Conservation (phyloP, 2,888 invertebrate species). For the Branchellion lobata region DNA sequence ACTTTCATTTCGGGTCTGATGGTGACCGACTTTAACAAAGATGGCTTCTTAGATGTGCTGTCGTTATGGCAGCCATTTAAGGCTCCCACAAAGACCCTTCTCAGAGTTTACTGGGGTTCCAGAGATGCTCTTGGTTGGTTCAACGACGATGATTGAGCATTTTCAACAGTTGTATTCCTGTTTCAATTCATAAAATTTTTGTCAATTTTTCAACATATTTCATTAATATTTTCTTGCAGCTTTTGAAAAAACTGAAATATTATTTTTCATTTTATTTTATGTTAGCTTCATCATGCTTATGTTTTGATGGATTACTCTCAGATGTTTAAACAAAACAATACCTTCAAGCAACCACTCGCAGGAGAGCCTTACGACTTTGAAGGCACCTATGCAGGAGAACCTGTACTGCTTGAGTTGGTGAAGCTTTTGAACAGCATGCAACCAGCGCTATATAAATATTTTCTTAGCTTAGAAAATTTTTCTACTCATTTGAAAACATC, state of each 20-base stretch:
- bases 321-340: too few species aligned
- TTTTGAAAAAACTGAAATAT: too few species aligned
- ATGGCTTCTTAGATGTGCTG: slow-evolving; percentile 88
- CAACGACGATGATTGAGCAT: too few species aligned
- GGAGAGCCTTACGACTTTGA: background rate
- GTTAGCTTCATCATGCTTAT: background rate
- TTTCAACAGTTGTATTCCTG: background rate
- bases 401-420: slow-evolving; percentile 32
- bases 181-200: background rate
- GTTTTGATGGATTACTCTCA: background rate
- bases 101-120: slow-evolving; percentile 31
- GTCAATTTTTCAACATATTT: background rate
- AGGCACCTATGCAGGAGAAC: background rate
- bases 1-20: slow-evolving; percentile 11
- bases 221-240: background rate
- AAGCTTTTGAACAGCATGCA: too few species aligned
- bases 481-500: too few species aligned
- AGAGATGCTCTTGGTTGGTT: slow-evolving; percentile 30
- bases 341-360: too few species aligned
- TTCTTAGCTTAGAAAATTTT: too few species aligned
- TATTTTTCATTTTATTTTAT: slow-evolving; percentile 2
- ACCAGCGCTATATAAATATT: too few species aligned
- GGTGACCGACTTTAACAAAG: slow-evolving; percentile 81
- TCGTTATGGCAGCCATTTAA: slow-evolving; percentile 54
- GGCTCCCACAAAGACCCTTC: background rate